Base-by-base conservation (phyloP, 2,888 invertebrate species). In the Cerceris ruficornis region DNA sequence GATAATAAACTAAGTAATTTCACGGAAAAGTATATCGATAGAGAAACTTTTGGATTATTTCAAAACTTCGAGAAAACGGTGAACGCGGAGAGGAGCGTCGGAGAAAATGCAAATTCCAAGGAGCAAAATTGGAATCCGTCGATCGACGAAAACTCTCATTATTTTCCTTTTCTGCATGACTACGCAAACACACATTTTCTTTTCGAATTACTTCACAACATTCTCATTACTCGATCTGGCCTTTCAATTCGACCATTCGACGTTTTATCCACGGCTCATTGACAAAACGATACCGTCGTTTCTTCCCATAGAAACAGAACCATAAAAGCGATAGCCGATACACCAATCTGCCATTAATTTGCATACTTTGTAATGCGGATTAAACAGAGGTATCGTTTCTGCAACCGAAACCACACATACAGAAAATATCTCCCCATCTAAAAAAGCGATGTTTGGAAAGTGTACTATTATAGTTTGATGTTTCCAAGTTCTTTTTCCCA, bases 81-180 rank as follows among this genome's bases (percentile, higher is more conserved):
- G 28, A 28, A 28, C 28, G 28, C 28, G 4, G 4, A 28, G 28
- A 28, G 4, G 28, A 28, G 28, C 46, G 6, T 6, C 46, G 46
- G 5, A 46, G 46, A 11, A 43, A 46, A 0, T 11, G 8, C 5
- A 60, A 60, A 14, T 52, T 52, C 7, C 5, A n/a, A 52, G 14
- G 5, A 52, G 14, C 7, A 52, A 52, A 52, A 9, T 2, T 11
- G 41, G n/a, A 54, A 52, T 7, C 2, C 17, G 28, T 39, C 52
- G 39, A 39, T 14, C 7, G 6, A 60, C 7, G 17, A 55, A 28
- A n/a, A 11, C 5, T 46, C 11, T 11, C n/a, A 13, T 52, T 52
- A 14, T 17, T 28, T 68, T 61, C 72, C 46, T 66, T 69, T 71
- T 68, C 66, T 74, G 82, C 90, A 91, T 89, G 88, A 84, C 81